Conservation (phyloP, 2,113 vertebrate species). For the Gyps fulvus region DNA sequence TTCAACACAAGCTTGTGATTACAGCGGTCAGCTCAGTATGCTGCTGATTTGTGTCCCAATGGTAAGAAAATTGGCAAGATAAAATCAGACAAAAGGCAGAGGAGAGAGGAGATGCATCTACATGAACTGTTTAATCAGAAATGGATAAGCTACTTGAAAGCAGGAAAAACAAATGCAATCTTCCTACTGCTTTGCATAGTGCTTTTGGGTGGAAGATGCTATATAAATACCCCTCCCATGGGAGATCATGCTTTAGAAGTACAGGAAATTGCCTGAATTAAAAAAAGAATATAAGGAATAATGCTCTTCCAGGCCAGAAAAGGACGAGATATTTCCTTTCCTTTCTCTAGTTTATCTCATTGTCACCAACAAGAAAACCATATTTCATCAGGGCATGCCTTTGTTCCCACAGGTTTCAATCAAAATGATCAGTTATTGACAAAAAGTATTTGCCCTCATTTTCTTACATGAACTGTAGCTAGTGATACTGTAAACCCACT, state of each 20-base stretch:
- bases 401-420: not conserved
- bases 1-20: not conserved
- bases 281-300: not conserved
- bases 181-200: not conserved
- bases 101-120: not conserved
- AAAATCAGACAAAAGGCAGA: not conserved
- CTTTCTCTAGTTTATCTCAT: not conserved
- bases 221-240: not conserved
- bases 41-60: not conserved
- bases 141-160: not conserved
- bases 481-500: not conserved
- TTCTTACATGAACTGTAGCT: not conserved
- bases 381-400: not conserved
- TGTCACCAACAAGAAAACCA: not conserved
- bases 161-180: not conserved
- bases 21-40: not conserved
- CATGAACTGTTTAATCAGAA: not conserved
- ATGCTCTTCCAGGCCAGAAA: not conserved
- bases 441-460: not conserved
- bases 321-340: not conserved
- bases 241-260: not conserved
- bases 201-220: not conserved
- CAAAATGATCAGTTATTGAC: not conserved
- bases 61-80: not conserved
- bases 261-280: conserved; percentile 11